Conservation (phyloP, 1,140 invertebrate genomes). For the Diuraphis noxia region DNA sequence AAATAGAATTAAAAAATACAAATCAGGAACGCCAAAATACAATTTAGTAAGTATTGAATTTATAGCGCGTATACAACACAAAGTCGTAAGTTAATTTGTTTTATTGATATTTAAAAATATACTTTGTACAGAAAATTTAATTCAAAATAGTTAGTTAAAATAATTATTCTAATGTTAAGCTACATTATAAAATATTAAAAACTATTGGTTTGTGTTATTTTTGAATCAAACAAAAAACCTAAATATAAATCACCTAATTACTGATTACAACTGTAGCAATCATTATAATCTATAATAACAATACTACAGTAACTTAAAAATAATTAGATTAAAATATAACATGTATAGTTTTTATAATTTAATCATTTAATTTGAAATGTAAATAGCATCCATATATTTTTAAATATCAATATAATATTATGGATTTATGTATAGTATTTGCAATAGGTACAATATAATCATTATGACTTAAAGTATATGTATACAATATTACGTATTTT, state of each 20-base stretch:
- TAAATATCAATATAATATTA: not conserved
- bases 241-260: constrained; percentile 20
- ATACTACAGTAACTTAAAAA: not conserved
- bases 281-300: not conserved
- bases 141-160: constrained; percentile 20
- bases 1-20: not conserved
- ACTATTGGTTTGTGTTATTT: not conserved
- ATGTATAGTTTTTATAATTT: not conserved
- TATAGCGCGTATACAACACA: not conserved
- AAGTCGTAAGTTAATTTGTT: not conserved
- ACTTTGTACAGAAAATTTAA: constrained; percentile 26
- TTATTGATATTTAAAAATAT: constrained; percentile 26
- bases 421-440: constrained; percentile 3
- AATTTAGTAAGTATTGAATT: constrained; percentile 20
- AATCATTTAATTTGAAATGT: constrained; percentile 24
- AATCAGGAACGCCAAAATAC: constrained; percentile 31
- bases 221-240: constrained; percentile 1
- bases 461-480: not conserved
- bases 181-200: not conserved
- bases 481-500: not conserved
- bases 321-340: constrained; percentile 22
- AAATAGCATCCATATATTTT: not conserved
- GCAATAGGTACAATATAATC: not conserved
- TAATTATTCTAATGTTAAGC: constrained; percentile 8
- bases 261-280: constrained; percentile 2